phyloP scores from a whole-genome alignment of 2,888 invertebrate species.

The Mimachlamys varia region DNA sequence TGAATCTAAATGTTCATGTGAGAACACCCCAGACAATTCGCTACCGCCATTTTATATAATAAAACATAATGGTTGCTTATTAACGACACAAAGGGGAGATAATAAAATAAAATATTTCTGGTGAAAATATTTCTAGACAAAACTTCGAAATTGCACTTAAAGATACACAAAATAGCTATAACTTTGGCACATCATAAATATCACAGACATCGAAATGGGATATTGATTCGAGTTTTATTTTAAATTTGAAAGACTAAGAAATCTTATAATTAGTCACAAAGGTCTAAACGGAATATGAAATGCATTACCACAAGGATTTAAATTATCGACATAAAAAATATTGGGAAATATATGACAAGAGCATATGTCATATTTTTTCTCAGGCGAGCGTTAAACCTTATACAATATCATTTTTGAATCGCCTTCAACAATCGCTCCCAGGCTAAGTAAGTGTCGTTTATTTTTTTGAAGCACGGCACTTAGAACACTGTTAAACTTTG shows the following conservation, averaged over 20 bases:
- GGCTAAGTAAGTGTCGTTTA: too few species aligned
- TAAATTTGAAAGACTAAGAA: neutral
- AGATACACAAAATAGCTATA: neutral
- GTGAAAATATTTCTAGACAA: neutral
- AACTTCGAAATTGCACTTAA: neutral
- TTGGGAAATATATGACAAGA: neutral
- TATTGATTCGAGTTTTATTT: neutral
- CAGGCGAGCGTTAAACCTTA: neutral
- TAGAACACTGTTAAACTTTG: too few species aligned
- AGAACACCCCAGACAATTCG: neutral
- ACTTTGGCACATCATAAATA: neutral
- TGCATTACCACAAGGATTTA: neutral
- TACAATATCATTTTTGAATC: too few species aligned
- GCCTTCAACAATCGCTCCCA: too few species aligned
- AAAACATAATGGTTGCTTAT: neutral
- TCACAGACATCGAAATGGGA: neutral
- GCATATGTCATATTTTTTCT: neutral
- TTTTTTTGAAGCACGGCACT: too few species aligned
- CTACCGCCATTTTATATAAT: neutral
- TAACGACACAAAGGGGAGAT: neutral
- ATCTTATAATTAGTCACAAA: neutral
- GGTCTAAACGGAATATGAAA: neutral
- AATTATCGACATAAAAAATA: neutral
- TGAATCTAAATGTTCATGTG: neutral
- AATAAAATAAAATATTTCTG: neutral